These are phyloP conservation scores for Plagiodera versicolora DNA, from an alignment of 2,888 invertebrate species.

Conservation along the genomic window DNA sequence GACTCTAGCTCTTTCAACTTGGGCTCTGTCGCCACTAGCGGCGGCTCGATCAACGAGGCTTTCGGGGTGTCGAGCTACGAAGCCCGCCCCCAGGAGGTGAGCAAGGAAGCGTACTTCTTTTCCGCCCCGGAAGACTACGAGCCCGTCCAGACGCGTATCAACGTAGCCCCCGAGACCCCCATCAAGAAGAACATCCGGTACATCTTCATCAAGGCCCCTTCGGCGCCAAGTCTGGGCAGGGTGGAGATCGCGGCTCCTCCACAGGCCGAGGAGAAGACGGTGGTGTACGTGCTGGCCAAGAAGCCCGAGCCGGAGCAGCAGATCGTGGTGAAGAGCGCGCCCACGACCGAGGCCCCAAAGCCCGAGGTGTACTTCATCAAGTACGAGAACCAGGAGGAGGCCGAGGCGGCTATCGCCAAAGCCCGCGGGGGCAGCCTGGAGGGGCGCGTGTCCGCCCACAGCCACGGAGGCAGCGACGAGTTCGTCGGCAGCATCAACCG, in stretches of 20 bases:
- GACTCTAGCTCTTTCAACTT: conserved; percentile 3
- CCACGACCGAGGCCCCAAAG: conserved; percentile 81
- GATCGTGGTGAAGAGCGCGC: conserved; percentile 70
- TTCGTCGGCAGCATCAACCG: conserved; percentile 27
- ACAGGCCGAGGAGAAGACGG: conserved; percentile 46
- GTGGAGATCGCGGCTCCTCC: conserved; percentile 32
- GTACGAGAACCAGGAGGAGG: conserved; percentile 71
- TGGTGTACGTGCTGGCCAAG: conserved; percentile 52
- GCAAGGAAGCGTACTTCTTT: conserved; percentile 49
- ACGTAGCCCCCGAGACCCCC: conserved; percentile 35
- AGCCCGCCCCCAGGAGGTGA: conserved; percentile 27
- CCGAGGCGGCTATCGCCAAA: conserved; percentile 44
- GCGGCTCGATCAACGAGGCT: conserved; percentile 19
- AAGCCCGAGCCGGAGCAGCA: conserved; percentile 57
- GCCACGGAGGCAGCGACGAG: conserved; percentile 1
- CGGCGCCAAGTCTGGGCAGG: conserved; percentile 37
- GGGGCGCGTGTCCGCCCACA: conserved; percentile 7
- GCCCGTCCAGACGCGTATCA: conserved; percentile 36
- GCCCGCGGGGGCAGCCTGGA: conserved; percentile 28
- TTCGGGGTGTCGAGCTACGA: conserved; percentile 14
- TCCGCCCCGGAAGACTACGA: conserved; percentile 48
- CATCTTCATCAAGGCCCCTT: conserved; percentile 56
- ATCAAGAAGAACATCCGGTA: conserved; percentile 54
- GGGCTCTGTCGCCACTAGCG: conserved; percentile 1
- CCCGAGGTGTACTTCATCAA: conserved; percentile 89